phyloP scores from a whole-genome alignment of 1,140 invertebrate genomes.

The Brachionus plicatilis region DNA sequence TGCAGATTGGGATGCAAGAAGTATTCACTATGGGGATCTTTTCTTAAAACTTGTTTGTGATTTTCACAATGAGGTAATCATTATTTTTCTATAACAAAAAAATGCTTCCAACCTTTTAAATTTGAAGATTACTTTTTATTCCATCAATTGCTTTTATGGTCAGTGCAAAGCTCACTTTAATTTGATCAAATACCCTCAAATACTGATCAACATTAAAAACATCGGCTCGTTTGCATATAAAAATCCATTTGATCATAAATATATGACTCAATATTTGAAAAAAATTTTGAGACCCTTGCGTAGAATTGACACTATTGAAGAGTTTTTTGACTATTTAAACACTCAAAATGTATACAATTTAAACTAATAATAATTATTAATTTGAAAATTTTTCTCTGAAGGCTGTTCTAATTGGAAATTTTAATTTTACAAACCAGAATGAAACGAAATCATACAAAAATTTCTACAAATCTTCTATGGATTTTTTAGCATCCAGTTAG shows the following conservation, averaged over 20 bases:
- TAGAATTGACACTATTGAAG: background rate
- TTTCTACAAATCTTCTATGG: background rate
- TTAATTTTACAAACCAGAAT: background rate
- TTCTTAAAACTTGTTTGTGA: background rate
- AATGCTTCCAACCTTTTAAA: background rate
- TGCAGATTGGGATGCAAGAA: background rate
- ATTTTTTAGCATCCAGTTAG: background rate
- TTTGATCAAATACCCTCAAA: constrained; percentile 16
- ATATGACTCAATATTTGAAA: background rate
- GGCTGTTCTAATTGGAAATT: background rate
- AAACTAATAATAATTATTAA: background rate
- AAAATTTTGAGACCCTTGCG: background rate
- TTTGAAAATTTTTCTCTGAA: background rate
- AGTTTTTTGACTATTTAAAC: background rate
- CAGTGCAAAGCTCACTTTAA: constrained; percentile 1
- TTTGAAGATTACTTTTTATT: background rate
- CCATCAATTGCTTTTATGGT: constrained; percentile 11
- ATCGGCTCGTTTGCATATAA: background rate
- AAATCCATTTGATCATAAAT: background rate
- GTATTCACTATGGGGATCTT: background rate
- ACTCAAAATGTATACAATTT: background rate
- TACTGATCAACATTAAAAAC: background rate
- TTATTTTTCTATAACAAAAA: background rate
- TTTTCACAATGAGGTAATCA: background rate
- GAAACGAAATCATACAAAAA: background rate